A percentile compares a stretch with the other conserved stretches of the same genome.
These are phyloP conservation scores for Drosophila niveifrons DNA, from an alignment of 2,888 invertebrate genomes.

Conservation along the genomic window DNA sequence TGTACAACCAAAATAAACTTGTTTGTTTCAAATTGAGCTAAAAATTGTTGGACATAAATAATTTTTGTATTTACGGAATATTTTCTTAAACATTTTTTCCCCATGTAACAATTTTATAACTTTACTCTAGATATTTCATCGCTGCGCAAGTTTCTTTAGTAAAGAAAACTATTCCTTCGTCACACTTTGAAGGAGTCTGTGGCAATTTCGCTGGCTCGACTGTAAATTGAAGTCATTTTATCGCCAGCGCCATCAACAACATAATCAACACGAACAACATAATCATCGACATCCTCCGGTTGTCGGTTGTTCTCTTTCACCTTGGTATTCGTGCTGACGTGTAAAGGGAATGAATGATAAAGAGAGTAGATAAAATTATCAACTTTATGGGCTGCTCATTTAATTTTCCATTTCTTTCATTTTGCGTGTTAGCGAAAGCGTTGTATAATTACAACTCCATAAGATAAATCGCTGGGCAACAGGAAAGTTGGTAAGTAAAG, in stretches of 20 bases:
- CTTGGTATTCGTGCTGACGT: constrained; percentile 22
- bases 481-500: constrained; percentile 14
- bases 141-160: neutral
- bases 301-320: constrained; percentile 6
- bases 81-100: neutral
- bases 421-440: constrained; percentile 4
- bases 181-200: neutral
- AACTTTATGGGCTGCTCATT: constrained; percentile 27
- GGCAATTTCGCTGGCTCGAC: constrained; percentile 16
- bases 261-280: constrained; percentile 21
- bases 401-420: constrained; percentile 5
- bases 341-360: constrained; percentile 30
- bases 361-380: constrained; percentile 27
- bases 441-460: constrained; percentile 13
- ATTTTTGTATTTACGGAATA: too few species aligned
- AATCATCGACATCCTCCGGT: constrained; percentile 1
- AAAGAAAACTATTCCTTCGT: constrained; percentile 7
- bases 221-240: constrained; percentile 25
- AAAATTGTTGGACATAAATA: too few species aligned
- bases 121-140: neutral
- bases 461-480: constrained; percentile 2
- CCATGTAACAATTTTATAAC: neutral
- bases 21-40: too few species aligned
- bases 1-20: too few species aligned
- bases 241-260: constrained; percentile 18